Conservation (phyloP, 2,113 vertebrate species). For the Azemiops feae region DNA sequence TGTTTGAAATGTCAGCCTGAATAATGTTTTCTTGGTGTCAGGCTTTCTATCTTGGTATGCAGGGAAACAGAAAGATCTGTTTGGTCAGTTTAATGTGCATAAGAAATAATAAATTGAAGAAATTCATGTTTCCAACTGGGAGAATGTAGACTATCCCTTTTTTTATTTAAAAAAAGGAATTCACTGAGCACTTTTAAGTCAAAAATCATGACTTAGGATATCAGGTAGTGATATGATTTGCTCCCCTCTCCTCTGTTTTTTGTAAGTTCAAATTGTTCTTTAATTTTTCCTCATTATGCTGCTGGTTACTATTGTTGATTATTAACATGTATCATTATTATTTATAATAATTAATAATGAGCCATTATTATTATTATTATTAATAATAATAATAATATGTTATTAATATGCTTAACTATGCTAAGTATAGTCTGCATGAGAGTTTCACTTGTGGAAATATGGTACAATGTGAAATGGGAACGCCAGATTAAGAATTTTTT, state of each 20-base stretch:
- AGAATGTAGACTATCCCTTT: neutral
- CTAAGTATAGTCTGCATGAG: neutral
- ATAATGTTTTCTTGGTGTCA: neutral
- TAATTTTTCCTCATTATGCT: neutral
- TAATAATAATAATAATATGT: no score
- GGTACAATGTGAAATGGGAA: neutral
- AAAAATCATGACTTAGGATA: neutral
- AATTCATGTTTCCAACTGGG: neutral
- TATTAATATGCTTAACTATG: neutral
- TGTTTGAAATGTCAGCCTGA: slow-evolving; percentile 15
- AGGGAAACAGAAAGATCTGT: neutral
- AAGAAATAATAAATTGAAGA: neutral
- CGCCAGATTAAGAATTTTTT: neutral
- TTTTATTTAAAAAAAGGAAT: slow-evolving; percentile 5
- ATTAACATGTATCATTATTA: neutral
- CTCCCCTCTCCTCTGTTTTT: neutral
- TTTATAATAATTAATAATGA: no score
- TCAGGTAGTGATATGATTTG: neutral
- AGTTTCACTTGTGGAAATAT: neutral
- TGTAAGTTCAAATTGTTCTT: neutral
- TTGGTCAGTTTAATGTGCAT: neutral
- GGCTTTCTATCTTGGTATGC: fast-evolving
- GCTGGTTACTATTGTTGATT: neutral
- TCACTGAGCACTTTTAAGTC: neutral
- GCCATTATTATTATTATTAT: no score